Base-by-base conservation (phyloP, 1,140 invertebrate genomes). In the Hycleus cichorii region DNA sequence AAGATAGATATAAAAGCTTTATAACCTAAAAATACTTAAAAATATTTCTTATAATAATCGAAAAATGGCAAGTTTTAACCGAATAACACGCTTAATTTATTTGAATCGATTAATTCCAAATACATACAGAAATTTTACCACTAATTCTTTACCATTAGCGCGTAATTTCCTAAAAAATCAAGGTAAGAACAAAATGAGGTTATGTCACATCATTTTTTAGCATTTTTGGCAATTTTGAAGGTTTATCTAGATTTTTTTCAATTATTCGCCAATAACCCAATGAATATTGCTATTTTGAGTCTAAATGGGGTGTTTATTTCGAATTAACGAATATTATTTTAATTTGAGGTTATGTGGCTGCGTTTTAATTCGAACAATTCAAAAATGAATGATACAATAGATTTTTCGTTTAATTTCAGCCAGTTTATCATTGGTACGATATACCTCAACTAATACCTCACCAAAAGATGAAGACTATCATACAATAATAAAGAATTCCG, bases 401-500 rank as follows among this genome's bases (percentile, higher is more conserved):
- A 5, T 12, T 1, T 9, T 7, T 45, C 7, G 7, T 32, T 32
- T 4, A 5, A 27, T 53, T 49, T 25, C 18, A 44, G 39, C 7
- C 11, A n/a, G 7, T 32, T 7, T 44, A 38, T 43, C 51, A 3
- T 46, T 51, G 3, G 27, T 24, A 11, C 43, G 42, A 25, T 58
- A 45, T 47, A 57, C 32, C 57, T 32, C 38, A 42, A 47, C 59
- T 1, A 59, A 44, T 46, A 18, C 58, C 8, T 58, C 39, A 25
- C 46, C 58, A 2, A 57, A 63, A 39, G 64, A 72, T 32, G 12
- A 67, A 3, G 76, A 78, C n/a, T 72, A 73, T 45, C 76, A 80
- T 59, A 76, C 70, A 52, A 80, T 81, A 38, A 78, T 80, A 45
- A 77, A 76, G 62, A 71, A 79, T 49, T 75, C 72, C 4, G 82